Evolutionary conservation across 2,113 vertebrate species (phyloP).

Genomic region (Cettia cetti): DNA sequence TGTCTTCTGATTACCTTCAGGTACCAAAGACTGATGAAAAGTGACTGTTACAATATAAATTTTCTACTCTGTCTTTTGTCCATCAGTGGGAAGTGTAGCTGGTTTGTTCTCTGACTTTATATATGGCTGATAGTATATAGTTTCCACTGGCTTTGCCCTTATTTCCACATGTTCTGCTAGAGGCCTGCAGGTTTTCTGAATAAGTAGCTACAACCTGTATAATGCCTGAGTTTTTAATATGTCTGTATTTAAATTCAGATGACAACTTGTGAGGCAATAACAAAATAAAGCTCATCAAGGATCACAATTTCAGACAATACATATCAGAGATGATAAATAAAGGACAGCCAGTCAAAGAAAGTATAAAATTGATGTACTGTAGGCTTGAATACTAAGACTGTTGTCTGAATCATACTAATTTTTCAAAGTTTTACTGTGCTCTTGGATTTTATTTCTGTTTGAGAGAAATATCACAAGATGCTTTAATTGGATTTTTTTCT

Average conservation of each 20-base stretch:
- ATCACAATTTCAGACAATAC: neutral
- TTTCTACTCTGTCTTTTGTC: neutral
- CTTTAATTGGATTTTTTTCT: conserved; percentile 54
- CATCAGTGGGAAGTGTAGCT: neutral
- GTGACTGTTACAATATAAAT: neutral
- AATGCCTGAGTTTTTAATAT: neutral
- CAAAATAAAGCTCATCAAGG: neutral
- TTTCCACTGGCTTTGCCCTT: neutral
- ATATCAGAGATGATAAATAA: neutral
- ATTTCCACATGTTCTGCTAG: neutral
- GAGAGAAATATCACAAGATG: conserved; percentile 20
- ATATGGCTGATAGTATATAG: neutral
- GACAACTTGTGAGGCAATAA: neutral
- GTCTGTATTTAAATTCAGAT: neutral
- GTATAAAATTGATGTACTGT: conserved; percentile 7
- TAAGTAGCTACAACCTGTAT: neutral
- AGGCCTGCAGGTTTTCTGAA: neutral
- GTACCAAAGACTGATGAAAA: neutral
- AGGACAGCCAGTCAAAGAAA: neutral
- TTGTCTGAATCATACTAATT: neutral
- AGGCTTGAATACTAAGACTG: neutral
- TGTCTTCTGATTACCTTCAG: neutral
- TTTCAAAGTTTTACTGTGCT: conserved; percentile 43
- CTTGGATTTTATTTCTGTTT: conserved; percentile 35
- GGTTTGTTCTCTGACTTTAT: neutral